These are phyloP conservation scores for Lithobates sylvaticus DNA, from an alignment of 2,797 vertebrate species.

Conservation along the genomic window DNA sequence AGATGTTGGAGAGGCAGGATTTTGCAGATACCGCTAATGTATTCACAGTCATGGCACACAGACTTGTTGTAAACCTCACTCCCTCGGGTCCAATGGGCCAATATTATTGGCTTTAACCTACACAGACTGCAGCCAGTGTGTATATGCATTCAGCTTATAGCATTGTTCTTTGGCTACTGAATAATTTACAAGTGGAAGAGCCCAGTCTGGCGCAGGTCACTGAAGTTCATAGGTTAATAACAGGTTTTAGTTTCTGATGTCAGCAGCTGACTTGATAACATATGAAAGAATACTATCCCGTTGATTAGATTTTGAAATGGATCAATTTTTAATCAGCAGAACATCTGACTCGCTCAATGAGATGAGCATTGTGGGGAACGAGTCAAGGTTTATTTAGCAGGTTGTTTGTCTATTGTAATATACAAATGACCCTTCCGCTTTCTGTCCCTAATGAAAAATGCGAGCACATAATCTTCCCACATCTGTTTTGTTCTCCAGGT, in stretches of 20 bases:
- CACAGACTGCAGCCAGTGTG: slow-evolving; percentile 73
- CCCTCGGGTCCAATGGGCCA: slow-evolving; percentile 78
- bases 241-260: slow-evolving; percentile 92
- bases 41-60: slow-evolving; percentile 83
- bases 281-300: slow-evolving; percentile 98
- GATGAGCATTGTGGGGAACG: slow-evolving; percentile 85
- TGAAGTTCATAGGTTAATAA: slow-evolving; percentile 96
- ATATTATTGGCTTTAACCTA: slow-evolving; percentile 85
- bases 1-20: slow-evolving; percentile 63
- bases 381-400: slow-evolving; percentile 93
- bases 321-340: slow-evolving; percentile 99
- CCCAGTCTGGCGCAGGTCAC: slow-evolving; percentile 82
- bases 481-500: slow-evolving; percentile 46
- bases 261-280: slow-evolving; percentile 90
- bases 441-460: slow-evolving; percentile 13
- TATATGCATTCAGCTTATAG: slow-evolving; percentile 85
- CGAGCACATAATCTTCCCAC: slow-evolving; percentile 7
- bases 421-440: slow-evolving; percentile 79
- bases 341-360: slow-evolving; percentile 99
- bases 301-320: slow-evolving; percentile 99
- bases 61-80: slow-evolving; percentile 73
- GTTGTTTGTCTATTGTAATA: slow-evolving; percentile 89
- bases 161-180: slow-evolving; percentile 87
- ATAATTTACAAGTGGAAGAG: slow-evolving; percentile 89
- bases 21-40: slow-evolving; percentile 70